Evolutionary conservation across 2,113 vertebrate species (phyloP).

Genomic region (Nansenia antarctica): DNA sequence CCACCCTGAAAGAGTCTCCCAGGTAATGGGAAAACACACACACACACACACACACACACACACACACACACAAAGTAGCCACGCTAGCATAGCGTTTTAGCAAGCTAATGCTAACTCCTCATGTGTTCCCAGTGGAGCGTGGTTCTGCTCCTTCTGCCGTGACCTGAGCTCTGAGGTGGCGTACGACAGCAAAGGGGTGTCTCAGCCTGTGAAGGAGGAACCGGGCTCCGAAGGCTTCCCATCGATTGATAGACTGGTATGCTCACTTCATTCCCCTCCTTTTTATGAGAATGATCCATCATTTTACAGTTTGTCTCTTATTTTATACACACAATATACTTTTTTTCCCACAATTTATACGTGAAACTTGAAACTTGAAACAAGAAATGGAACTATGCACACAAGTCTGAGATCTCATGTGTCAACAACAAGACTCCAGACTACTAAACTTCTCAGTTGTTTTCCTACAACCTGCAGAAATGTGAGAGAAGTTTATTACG

Average conservation of each 20-base stretch:
- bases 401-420: no score
- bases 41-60: no score
- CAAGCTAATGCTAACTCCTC: neutral
- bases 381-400: no score
- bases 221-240: slow-evolving; percentile 61
- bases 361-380: no score
- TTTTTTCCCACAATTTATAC: no score
- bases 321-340: no score
- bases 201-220: slow-evolving; percentile 47
- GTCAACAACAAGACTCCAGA: no score
- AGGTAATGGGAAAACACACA: slow-evolving; percentile 74
- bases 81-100: neutral
- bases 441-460: no score
- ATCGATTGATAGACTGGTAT: slow-evolving; percentile 82
- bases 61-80: neutral
- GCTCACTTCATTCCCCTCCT: no score
- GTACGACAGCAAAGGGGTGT: slow-evolving; percentile 77
- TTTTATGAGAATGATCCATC: no score
- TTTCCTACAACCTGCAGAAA: no score
- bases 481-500: slow-evolving; percentile 91
- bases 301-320: no score
- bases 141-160: slow-evolving; percentile 93
- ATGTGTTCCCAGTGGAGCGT: slow-evolving; percentile 84
- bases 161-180: slow-evolving; percentile 88
- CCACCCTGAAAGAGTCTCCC: slow-evolving; percentile 89